Evolutionary conservation across 1,140 invertebrate genomes (phyloP).

Genomic region (Drosophila subobscura): DNA sequence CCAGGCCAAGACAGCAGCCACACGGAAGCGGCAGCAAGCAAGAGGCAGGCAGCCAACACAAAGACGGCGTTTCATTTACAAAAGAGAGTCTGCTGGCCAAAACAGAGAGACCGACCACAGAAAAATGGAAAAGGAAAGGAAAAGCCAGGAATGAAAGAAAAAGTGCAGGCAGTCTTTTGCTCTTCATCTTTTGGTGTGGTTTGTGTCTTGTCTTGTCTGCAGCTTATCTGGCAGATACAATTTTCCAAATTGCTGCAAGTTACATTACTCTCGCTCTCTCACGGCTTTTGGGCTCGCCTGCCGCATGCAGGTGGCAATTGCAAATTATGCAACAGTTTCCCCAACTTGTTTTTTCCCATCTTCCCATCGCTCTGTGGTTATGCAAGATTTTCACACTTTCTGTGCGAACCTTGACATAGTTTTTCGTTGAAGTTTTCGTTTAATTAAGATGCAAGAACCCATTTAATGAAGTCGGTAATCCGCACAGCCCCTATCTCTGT

Average conservation of each 20-base stretch:
- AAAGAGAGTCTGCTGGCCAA: constrained; percentile 47
- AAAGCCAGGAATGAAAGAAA: constrained; percentile 35
- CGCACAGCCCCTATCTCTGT: constrained; percentile 35
- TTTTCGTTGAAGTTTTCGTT: background rate
- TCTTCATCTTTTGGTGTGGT: constrained; percentile 24
- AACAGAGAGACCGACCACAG: constrained; percentile 52
- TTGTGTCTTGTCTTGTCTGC: background rate
- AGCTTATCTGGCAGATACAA: constrained; percentile 72
- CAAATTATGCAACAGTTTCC: constrained; percentile 52
- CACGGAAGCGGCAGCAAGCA: constrained; percentile 60
- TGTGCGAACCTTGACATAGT: constrained; percentile 38
- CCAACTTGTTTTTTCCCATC: too few species aligned
- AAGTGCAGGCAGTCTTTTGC: constrained; percentile 39
- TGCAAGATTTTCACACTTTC: constrained; percentile 27
- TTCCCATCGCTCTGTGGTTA: constrained; percentile 1
- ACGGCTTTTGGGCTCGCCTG: constrained; percentile 44
- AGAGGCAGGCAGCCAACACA: constrained; percentile 21
- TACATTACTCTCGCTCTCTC: constrained; percentile 51
- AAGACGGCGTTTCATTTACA: constrained; percentile 62
- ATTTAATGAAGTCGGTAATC: constrained; percentile 14
- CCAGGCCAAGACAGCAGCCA: constrained; percentile 21
- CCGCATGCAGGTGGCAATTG: constrained; percentile 44
- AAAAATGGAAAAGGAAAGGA: constrained; percentile 29
- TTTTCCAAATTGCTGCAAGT: constrained; percentile 73
- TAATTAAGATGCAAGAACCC: constrained; percentile 24